Evolutionary conservation across 2,888 invertebrate species (phyloP), one percentile per base, ranked within the genome.

Genomic region (Ectemnius lituratus): DNA sequence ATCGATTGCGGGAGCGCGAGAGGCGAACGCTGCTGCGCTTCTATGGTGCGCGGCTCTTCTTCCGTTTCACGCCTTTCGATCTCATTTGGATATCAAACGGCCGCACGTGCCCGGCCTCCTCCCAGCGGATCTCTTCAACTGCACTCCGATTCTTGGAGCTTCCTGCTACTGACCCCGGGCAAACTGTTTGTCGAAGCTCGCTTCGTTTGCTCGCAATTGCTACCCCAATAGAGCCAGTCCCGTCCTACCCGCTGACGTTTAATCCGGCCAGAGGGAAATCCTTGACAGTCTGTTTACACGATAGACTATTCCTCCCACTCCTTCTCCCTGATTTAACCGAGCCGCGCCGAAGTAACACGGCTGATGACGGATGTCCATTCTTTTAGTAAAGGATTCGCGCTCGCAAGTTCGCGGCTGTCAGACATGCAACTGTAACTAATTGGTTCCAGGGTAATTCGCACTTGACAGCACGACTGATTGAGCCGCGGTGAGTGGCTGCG

Each of bases 1-100:
- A 83, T 82, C 82, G 82, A 83, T 82, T 74, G 77, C 73, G 74
- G 63, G 65, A 27, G 61, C 72, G 59, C 23, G 23, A 23, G 23
- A 23, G 23, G 68, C 62, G 20, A 63, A 71, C 60, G 68, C 64
- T 23, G 76, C 60, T 67, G 72, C 37, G 37, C 37, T 37, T 37
- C 8, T 6, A 37, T 37, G 37, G 37, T 37, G 37, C 37, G 37
- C 73, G 73, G 73, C 63, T 79, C 75, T 81, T 81, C 80, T 80
- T 82, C 80, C 82, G 80, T 79, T 79, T 76, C 70, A 73, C 71
- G 70, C 74, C 66, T 61, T 59, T 62, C 20, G 63, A 72, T 75
- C 78, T 64, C 78, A 60, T 74, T 73, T 67, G 69, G 67, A 73
- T 74, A 76, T 75, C 69, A 70, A 75, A 67, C 73, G 67, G 47